Conservation (phyloP, 2,113 vertebrate genomes). For the Cavia porcellus region DNA sequence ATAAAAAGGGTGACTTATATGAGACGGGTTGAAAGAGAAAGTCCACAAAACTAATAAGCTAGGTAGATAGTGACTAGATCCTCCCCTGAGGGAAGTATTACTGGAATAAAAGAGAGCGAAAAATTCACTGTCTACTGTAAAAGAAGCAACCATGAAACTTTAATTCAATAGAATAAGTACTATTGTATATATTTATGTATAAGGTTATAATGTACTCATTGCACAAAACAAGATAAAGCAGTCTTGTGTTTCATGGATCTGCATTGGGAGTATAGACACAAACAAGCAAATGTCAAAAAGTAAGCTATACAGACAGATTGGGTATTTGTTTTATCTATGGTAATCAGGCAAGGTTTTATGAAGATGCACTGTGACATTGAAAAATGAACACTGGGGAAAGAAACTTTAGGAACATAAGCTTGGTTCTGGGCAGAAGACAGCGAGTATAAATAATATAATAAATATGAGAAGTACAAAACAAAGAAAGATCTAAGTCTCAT, state of each 20-base stretch:
- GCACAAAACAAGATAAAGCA: background rate
- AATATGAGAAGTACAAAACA: background rate
- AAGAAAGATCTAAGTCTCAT: background rate
- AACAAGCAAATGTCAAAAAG: background rate
- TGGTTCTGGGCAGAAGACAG: background rate
- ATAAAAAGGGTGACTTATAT: background rate
- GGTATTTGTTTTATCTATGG: background rate
- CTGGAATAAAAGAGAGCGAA: background rate
- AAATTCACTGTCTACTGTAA: slow-evolving; percentile 16
- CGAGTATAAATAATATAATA: background rate
- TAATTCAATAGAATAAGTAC: background rate
- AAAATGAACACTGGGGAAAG: background rate
- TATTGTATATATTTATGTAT: background rate
- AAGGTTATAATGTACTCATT: background rate
- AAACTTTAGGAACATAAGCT: background rate
- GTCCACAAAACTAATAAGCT: background rate
- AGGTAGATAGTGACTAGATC: background rate
- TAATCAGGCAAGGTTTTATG: slow-evolving; percentile 6
- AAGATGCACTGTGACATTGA: background rate
- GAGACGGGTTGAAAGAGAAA: background rate
- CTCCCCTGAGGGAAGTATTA: background rate
- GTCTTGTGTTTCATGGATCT: background rate
- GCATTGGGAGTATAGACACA: background rate
- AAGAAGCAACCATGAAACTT: background rate
- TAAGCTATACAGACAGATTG: background rate